Conservation (phyloP, 2,113 vertebrate genomes). For the Gobio gobio region DNA sequence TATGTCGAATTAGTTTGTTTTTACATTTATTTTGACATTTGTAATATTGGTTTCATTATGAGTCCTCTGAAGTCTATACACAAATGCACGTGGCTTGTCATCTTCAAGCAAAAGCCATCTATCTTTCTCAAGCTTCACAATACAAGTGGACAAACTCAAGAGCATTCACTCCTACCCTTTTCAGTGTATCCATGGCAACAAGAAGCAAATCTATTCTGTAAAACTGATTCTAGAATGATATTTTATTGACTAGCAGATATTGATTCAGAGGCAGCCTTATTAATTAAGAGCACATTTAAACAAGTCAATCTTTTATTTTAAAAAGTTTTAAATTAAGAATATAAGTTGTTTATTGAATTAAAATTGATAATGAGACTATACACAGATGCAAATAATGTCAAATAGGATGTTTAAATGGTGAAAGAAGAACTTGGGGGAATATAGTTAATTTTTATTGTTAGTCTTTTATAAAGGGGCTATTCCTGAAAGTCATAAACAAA, state of each 20-base stretch:
- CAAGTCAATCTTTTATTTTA: not conserved
- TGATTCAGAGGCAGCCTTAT: not conserved
- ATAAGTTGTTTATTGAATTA: not conserved
- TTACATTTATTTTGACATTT: not conserved
- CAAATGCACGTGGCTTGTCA: not conserved
- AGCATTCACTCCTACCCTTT: conserved; percentile 21
- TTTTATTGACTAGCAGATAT: conserved; percentile 11
- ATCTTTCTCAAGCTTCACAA: conserved; percentile 11
- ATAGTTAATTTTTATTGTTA: not conserved
- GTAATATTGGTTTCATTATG: not conserved
- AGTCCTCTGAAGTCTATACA: not conserved
- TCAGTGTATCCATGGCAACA: conserved; percentile 59
- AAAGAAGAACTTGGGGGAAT: not conserved
- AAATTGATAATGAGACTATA: too few species aligned
- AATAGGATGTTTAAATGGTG: not conserved
- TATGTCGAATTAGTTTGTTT: not conserved
- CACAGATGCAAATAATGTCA: not conserved
- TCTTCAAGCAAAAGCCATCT: not conserved
- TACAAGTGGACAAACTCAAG: conserved; percentile 33
- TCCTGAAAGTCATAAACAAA: not conserved
- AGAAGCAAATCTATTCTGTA: conserved; percentile 41
- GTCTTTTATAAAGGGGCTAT: not conserved
- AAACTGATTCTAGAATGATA: conserved; percentile 25
- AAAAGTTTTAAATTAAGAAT: not conserved
- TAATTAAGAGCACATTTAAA: not conserved